A percentile compares a stretch with the other conserved stretches of the same genome.
Evolutionary conservation across 92 coral and sea anemone species (phyloP).

Genomic region (Epizoanthus stellaris): DNA sequence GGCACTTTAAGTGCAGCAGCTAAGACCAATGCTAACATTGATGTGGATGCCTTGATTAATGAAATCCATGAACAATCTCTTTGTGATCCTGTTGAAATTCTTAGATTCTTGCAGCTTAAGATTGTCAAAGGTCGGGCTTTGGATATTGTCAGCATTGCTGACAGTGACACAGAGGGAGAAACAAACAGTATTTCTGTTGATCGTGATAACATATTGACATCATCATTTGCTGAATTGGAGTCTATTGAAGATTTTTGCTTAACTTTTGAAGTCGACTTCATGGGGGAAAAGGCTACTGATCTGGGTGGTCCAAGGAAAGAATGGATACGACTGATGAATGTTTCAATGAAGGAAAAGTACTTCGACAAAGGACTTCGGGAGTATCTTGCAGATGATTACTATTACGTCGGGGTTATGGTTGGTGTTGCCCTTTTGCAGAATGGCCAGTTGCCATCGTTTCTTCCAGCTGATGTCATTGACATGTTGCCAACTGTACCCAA

Average conservation of each 20-base stretch:
- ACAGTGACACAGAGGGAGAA: constrained; percentile 19
- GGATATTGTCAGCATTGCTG: not conserved
- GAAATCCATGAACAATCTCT: constrained; percentile 35
- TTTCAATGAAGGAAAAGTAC: constrained; percentile 54
- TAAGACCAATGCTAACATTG: too few species aligned
- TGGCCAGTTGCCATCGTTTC: constrained; percentile 55
- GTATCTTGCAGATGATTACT: constrained; percentile 52
- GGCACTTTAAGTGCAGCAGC: too few species aligned
- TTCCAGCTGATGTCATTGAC: constrained; percentile 46
- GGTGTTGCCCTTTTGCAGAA: constrained; percentile 63
- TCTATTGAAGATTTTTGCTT: constrained; percentile 50
- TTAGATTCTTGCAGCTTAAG: constrained; percentile 40
- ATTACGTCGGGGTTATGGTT: constrained; percentile 60
- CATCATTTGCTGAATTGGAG: constrained; percentile 69
- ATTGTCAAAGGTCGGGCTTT: constrained; percentile 36
- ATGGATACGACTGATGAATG: constrained; percentile 62
- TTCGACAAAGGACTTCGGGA: constrained; percentile 59
- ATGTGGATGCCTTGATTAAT: constrained; percentile 10
- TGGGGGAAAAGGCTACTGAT: constrained; percentile 57
- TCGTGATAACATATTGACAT: constrained; percentile 40
- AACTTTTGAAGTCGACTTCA: constrained; percentile 72
- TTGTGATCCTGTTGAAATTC: constrained; percentile 56
- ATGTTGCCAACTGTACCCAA: constrained; percentile 15
- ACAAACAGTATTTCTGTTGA: constrained; percentile 67
- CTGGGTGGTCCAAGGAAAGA: constrained; percentile 71